Base-by-base conservation (phyloP, 1,140 invertebrate genomes). In the Paralvinella palmiformis region DNA sequence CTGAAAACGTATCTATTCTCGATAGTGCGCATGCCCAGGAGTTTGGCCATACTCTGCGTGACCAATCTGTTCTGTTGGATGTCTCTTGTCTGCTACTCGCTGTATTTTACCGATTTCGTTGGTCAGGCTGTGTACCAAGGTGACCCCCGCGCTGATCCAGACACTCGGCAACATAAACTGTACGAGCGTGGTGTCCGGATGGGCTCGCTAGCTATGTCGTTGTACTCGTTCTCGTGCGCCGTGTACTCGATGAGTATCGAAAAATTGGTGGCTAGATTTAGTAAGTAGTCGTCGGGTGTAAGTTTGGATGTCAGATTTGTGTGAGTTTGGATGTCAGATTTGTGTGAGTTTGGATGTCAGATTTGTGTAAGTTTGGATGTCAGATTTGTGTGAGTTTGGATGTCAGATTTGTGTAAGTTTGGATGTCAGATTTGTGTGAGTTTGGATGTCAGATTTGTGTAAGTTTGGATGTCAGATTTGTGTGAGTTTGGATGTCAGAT, bases 1-100 rank as follows among this genome's bases (percentile, higher is more conserved):
- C 71, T 85, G 7, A 76, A 73, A 31, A 86, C 93, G 69, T 96
- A 97, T 77, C 82, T 98, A 10, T 82, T 85, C 58, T 95, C 94
- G 3, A 96, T 97, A 32, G 73, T 97, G 0, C 84, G 87, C 60
- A 95, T 97, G 91, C 92, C 92, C 4, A 81, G 83, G 63, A 94
- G 91, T 1, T 81, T 98, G 62, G 84, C 88, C 37, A 86, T 93
- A 69, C 85, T 98, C 1, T 97, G 94, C 73, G 66, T 96, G 2
- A 96, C 94, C 0, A 97, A 97, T 82, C 83, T 96, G 0, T 96
- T 96, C 78, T 96, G 92, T 74, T 97, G 94, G 95, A 96, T 95
- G 92, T 91, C 93, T 0, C 89, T 97, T 62, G 92, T 97, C 1
- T 96, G 92, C 77, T 98, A 97, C 74, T 96, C 94, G 0, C 82